phyloP scores from a whole-genome alignment of 2,888 invertebrate genomes.

The Eupithecia subumbrata region DNA sequence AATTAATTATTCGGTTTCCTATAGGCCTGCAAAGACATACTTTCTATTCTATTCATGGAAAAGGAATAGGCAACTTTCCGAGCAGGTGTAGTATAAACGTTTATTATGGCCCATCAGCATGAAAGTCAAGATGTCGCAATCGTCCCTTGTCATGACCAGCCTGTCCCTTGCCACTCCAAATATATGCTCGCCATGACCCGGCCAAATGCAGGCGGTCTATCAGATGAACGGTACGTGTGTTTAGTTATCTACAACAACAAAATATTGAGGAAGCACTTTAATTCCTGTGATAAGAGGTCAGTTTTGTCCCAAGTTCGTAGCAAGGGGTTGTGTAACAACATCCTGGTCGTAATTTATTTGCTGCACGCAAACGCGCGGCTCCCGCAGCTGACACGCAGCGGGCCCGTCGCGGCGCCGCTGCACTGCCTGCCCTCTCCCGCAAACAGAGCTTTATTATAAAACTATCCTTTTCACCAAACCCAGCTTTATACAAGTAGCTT shows the following conservation, averaged over 20 bases:
- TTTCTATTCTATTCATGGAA: too few species aligned
- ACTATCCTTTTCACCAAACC: neutral
- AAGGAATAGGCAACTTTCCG: too few species aligned
- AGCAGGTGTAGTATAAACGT: too few species aligned
- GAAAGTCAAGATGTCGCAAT: neutral
- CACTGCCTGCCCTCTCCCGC: constrained; percentile 17
- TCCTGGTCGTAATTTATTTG: constrained; percentile 37
- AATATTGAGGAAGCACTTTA: neutral
- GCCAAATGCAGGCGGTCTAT: neutral
- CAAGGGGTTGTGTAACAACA: constrained; percentile 8
- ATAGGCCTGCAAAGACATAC: too few species aligned
- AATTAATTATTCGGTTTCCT: too few species aligned
- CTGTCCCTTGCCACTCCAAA: too few species aligned
- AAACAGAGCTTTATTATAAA: constrained; percentile 16
- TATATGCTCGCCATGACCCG: neutral
- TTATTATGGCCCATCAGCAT: neutral
- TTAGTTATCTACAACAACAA: neutral
- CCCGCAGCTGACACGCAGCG: constrained; percentile 30
- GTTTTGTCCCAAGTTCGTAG: constrained; percentile 19
- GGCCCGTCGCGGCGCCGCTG: constrained; percentile 34
- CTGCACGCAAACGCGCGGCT: constrained; percentile 35
- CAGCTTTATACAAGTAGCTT: neutral
- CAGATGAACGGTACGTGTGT: neutral
- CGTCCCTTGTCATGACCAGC: neutral
- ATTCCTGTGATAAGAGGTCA: neutral